phyloP scores from a whole-genome alignment of 2,888 invertebrate genomes.

The Apodemia duryi region DNA sequence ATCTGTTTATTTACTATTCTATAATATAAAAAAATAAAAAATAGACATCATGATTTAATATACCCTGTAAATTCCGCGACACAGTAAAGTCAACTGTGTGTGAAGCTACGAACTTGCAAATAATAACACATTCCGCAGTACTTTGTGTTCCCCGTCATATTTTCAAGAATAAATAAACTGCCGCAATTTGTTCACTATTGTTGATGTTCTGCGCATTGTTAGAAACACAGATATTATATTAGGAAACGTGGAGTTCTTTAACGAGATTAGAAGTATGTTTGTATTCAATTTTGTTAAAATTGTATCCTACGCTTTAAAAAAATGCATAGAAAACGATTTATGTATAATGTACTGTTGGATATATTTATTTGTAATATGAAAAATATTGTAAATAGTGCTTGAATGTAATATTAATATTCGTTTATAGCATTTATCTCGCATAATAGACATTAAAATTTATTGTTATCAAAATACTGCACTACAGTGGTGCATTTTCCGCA shows the following conservation, averaged over 20 bases:
- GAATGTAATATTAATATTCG: too few relatives aligned
- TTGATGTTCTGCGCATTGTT: conserved; percentile 22
- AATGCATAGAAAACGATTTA: conserved; percentile 32
- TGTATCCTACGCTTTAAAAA: conserved; percentile 24
- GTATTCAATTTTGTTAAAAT: conserved; percentile 11
- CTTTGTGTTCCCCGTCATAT: conserved; percentile 3
- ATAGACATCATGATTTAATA: background rate
- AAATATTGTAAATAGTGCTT: too few relatives aligned
- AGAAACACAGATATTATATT: conserved; percentile 9
- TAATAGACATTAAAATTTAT: too few relatives aligned
- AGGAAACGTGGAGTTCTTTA: conserved; percentile 10
- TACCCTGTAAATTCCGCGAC: background rate
- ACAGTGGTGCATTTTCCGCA: too few relatives aligned
- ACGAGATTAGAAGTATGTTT: background rate
- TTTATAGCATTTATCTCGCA: too few relatives aligned
- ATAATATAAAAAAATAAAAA: background rate
- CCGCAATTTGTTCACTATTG: conserved; percentile 33
- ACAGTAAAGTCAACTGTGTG: conserved; percentile 5
- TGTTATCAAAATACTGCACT: too few relatives aligned
- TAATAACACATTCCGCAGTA: conserved; percentile 11
- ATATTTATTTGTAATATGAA: too few relatives aligned
- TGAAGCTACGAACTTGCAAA: conserved; percentile 10
- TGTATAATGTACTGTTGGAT: too few relatives aligned
- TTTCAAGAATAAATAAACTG: conserved; percentile 22
- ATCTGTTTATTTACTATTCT: too few relatives aligned